phyloP scores from a whole-genome alignment of 1,140 invertebrate genomes.

The Pantala flavescens region DNA sequence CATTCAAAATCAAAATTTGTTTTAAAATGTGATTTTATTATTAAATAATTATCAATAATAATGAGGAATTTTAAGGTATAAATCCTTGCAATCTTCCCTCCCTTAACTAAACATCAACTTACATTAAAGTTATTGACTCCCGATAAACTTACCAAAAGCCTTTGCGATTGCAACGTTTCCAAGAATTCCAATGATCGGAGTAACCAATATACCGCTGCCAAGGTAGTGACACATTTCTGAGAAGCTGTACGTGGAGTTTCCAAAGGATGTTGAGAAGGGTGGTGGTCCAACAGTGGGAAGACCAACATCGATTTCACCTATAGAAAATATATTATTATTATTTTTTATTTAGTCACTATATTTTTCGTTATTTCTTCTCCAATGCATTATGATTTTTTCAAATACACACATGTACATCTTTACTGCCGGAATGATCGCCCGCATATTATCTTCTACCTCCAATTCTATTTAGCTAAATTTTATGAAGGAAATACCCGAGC shows the following conservation, averaged over 20 bases:
- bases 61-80: too few species aligned
- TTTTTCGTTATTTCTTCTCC: background rate
- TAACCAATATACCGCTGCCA: constrained; percentile 33
- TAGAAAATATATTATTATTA: too few species aligned
- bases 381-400: background rate
- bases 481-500: too few species aligned
- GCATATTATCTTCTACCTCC: too few species aligned
- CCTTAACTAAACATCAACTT: too few species aligned
- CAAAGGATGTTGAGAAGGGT: constrained; percentile 18
- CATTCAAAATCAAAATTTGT: background rate
- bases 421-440: too few species aligned
- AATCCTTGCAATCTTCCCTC: too few species aligned
- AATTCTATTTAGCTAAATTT: too few species aligned
- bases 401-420: too few species aligned
- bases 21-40: too few species aligned
- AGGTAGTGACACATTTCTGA: constrained; percentile 28
- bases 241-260: constrained; percentile 21
- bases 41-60: too few species aligned
- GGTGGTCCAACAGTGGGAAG: constrained; percentile 25
- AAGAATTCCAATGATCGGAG: constrained; percentile 40
- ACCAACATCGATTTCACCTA: constrained; percentile 25
- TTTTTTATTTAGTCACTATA: background rate
- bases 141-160: constrained; percentile 29
- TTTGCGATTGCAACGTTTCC: constrained; percentile 43
- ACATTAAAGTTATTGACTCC: background rate